phyloP scores from a whole-genome alignment of 2,113 vertebrate genomes.

The Pardalotus punctatus region DNA sequence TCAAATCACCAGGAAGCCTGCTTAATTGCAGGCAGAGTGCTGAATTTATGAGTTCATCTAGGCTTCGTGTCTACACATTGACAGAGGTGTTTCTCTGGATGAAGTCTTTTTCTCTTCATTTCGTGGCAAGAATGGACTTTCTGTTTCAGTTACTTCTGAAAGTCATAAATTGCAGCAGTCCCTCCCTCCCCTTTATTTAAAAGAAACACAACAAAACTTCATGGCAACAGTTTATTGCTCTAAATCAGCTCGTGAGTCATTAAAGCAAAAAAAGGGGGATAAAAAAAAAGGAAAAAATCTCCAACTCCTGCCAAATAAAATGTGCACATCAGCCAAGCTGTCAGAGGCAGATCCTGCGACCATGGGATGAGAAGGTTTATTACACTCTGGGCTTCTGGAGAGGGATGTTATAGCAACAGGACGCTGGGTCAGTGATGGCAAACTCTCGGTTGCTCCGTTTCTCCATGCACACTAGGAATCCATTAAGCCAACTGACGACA shows the following conservation, averaged over 20 bases:
- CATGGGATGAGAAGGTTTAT: slow-evolving; percentile 59
- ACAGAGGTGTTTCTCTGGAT: slow-evolving; percentile 62
- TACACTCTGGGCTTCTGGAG: slow-evolving; percentile 9
- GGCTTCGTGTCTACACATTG: slow-evolving; percentile 30
- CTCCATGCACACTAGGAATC: slow-evolving; percentile 17
- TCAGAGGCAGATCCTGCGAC: slow-evolving; percentile 57
- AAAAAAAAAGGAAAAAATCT: not conserved
- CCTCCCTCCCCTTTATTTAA: slow-evolving; percentile 45
- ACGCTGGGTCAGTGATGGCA: not conserved
- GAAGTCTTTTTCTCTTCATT: slow-evolving; percentile 33
- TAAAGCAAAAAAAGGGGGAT: not conserved
- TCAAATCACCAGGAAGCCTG: slow-evolving; percentile 42
- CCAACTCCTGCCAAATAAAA: slow-evolving; percentile 31
- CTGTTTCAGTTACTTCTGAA: slow-evolving; percentile 52
- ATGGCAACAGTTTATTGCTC: slow-evolving; percentile 34
- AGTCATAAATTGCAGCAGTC: slow-evolving; percentile 21
- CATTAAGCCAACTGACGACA: slow-evolving; percentile 65
- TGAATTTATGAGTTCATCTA: slow-evolving; percentile 64
- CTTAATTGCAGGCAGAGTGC: slow-evolving; percentile 43
- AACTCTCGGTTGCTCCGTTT: slow-evolving; percentile 14
- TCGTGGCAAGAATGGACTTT: slow-evolving; percentile 62
- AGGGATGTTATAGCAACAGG: not conserved
- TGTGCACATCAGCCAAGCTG: slow-evolving; percentile 33
- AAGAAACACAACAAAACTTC: slow-evolving; percentile 23
- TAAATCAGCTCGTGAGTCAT: slow-evolving; percentile 44